These are phyloP conservation scores for Atlantisia rogersi DNA, from an alignment of 2,113 vertebrate genomes.

Conservation along the genomic window DNA sequence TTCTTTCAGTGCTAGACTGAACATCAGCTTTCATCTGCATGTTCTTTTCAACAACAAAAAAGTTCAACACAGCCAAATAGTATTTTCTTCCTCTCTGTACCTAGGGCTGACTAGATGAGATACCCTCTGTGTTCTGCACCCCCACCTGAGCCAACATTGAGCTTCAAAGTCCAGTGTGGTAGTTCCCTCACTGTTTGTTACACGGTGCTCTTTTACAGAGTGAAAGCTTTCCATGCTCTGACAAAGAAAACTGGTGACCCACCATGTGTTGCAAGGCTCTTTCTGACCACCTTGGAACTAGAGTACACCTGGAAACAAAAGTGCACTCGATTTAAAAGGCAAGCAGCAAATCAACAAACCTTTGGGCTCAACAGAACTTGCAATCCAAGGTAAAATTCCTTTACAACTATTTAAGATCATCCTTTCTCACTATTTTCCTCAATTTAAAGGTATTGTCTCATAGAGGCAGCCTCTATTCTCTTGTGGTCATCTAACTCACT, in stretches of 20 bases:
- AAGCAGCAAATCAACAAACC: neutral
- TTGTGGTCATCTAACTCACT: slow-evolving; percentile 48
- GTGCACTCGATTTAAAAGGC: neutral
- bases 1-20: neutral
- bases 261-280: neutral
- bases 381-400: neutral
- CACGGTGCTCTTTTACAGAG: neutral
- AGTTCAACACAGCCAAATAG: neutral
- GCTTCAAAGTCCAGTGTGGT: neutral
- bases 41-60: neutral
- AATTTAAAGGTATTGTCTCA: slow-evolving; percentile 10
- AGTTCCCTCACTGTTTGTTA: neutral
- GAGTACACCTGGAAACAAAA: neutral
- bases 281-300: neutral
- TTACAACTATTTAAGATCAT: neutral
- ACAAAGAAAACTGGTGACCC: neutral
- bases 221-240: neutral
- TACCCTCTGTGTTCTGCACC: neutral
- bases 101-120: neutral
- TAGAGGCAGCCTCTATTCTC: neutral
- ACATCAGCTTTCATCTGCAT: neutral
- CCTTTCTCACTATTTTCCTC: neutral
- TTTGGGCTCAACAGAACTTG: neutral
- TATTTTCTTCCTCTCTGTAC: neutral
- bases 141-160: neutral